These are phyloP conservation scores for Ammodytes marinus DNA, from an alignment of 2,113 vertebrate species.

Conservation along the genomic window DNA sequence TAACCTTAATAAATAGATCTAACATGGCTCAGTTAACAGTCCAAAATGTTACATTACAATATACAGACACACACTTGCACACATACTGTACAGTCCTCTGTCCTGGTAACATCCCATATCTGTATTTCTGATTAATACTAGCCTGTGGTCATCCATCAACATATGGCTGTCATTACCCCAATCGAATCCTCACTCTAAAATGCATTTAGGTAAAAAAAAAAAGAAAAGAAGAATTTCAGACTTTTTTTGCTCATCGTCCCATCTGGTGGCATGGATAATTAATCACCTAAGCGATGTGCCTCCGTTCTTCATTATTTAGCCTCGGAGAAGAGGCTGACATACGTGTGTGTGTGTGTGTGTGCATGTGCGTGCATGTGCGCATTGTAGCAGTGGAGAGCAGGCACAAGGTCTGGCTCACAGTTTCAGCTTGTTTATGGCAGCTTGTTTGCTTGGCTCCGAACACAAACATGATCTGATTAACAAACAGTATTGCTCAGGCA, in stretches of 20 bases:
- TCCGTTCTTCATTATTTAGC: conserved; percentile 82
- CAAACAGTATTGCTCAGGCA: conserved; percentile 66
- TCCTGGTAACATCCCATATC: conserved; percentile 68
- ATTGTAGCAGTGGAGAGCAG: conserved; percentile 24
- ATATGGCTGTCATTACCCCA: conserved; percentile 81
- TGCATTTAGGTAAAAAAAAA: conserved; percentile 65
- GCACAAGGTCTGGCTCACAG: conserved; percentile 49
- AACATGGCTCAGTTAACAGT: not conserved
- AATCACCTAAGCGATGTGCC: conserved; percentile 81
- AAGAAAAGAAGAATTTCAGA: conserved; percentile 62
- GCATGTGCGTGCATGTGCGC: conserved; percentile 28
- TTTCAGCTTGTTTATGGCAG: conserved; percentile 68
- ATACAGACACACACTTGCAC: conserved; percentile 8
- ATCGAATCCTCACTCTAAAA: conserved; percentile 80
- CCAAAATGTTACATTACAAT: not conserved
- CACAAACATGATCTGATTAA: conserved; percentile 77
- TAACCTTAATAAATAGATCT: not conserved
- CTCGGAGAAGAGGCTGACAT: conserved; percentile 57
- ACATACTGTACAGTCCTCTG: conserved; percentile 12
- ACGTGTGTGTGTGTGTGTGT: conserved; percentile 24
- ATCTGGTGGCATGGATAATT: conserved; percentile 86
- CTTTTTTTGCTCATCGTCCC: conserved; percentile 72
- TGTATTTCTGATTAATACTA: conserved; percentile 80
- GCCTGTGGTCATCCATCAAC: conserved; percentile 82
- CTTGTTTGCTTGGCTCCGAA: conserved; percentile 72